These are phyloP conservation scores for Callosobruchus maculatus DNA, from an alignment of 2,888 invertebrate species.

Conservation along the genomic window DNA sequence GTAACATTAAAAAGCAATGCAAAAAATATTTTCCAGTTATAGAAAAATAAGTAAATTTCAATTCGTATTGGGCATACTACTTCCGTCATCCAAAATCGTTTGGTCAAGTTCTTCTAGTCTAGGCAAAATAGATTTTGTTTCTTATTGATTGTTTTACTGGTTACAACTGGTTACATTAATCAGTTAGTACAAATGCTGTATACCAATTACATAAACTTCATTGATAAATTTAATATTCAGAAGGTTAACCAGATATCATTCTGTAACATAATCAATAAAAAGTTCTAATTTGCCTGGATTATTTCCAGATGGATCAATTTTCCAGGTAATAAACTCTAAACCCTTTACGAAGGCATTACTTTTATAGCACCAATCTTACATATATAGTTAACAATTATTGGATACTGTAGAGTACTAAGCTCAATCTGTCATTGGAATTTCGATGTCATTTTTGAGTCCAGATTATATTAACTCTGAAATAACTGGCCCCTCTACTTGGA, in stretches of 20 bases:
- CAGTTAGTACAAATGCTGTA: too few relatives aligned
- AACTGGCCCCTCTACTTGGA: neutral
- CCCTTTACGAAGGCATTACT: slow-evolving; percentile 43
- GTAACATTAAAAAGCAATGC: neutral
- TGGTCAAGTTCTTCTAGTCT: slow-evolving; percentile 1
- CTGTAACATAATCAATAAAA: neutral
- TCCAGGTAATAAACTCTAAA: slow-evolving; percentile 30
- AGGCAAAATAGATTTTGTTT: neutral
- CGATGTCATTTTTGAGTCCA: slow-evolving; percentile 28
- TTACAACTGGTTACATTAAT: too few relatives aligned
- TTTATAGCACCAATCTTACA: slow-evolving; percentile 49
- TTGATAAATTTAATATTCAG: too few relatives aligned
- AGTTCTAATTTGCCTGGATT: slow-evolving; percentile 4
- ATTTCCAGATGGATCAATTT: slow-evolving; percentile 31
- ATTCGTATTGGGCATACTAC: slow-evolving; percentile 7
- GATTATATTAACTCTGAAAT: slow-evolving; percentile 14
- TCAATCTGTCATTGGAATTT: slow-evolving; percentile 26
- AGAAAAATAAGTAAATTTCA: slow-evolving; percentile 3
- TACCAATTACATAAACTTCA: too few relatives aligned
- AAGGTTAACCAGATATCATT: too few relatives aligned
- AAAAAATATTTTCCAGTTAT: neutral
- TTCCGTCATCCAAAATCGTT: slow-evolving; percentile 1
- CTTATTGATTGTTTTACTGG: too few relatives aligned
- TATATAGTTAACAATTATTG: slow-evolving; percentile 47
- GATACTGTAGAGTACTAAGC: slow-evolving; percentile 39